phyloP scores from a whole-genome alignment of 2,888 invertebrate species.

The Allygus modestus region DNA sequence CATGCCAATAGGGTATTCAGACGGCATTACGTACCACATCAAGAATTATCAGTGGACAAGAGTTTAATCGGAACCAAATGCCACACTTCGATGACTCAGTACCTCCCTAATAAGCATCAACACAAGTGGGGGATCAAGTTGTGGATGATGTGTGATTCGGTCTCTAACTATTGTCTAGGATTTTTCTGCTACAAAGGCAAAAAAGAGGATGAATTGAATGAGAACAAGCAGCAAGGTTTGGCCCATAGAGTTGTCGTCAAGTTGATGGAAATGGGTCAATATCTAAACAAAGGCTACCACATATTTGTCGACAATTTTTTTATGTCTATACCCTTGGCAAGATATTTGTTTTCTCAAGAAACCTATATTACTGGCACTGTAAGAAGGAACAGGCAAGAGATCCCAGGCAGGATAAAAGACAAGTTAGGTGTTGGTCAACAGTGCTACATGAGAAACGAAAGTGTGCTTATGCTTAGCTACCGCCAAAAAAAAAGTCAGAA shows the following conservation, averaged over 20 bases:
- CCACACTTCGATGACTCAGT: constrained; percentile 30
- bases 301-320: constrained; percentile 50
- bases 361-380: constrained; percentile 45
- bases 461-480: background rate
- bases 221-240: constrained; percentile 5
- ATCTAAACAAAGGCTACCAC: constrained; percentile 21
- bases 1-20: constrained; percentile 25
- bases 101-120: constrained; percentile 23
- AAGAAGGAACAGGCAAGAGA: constrained; percentile 21
- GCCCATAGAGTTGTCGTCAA: constrained; percentile 41
- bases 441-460: constrained; percentile 19
- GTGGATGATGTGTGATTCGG: constrained; percentile 8
- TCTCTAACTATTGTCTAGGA: constrained; percentile 34
- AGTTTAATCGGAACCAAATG: constrained; percentile 51
- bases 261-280: constrained; percentile 11
- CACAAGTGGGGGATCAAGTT: constrained; percentile 17
- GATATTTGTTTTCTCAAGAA: background rate
- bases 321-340: constrained; percentile 40
- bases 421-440: constrained; percentile 41
- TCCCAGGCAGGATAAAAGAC: constrained; percentile 9
- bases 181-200: constrained; percentile 57
- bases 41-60: constrained; percentile 45
- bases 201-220: background rate
- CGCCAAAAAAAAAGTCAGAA: background rate
- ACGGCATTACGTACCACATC: background rate